Evolutionary conservation across 1,140 invertebrate species (phyloP), one percentile per base, ranked within the genome.

Genomic region (Drosophila dunni): DNA sequence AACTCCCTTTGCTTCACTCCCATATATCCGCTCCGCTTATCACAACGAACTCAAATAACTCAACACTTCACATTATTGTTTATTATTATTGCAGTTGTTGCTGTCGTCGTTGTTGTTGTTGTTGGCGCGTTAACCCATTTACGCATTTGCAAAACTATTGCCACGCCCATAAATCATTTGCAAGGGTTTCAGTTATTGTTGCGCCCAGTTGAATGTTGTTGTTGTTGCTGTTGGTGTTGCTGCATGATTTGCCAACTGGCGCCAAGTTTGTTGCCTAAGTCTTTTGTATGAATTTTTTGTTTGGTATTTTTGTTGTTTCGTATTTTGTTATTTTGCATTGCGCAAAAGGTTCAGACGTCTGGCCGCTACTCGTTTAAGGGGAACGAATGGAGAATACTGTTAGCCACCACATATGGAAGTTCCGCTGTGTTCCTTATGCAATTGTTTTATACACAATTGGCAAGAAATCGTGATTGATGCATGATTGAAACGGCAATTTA

Each of bases 261-360:
- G 76, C 81, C 83, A 77, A 83, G 83, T 80, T 88, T 79, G 83
- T 88, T 88, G 84, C 83, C 77, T 69, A 88, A 88, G 83, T 88
- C 83, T 88, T 88, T 89, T 89, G 79, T 86, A 70, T 88, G 53
- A 20, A 36, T 11, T 29, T 29, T 29, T 29, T 29, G 24, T 29
- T 29, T 29, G 24, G 24, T 29, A 29, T 29, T 29, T 29, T 29
- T 29, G 24, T 29, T 29, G 24, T 20, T 20, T 20, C 17, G 17
- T 2, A 20, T 20, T 20, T 20, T 20, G 17, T 29, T 29, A 29
- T 29, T 29, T 3, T 34, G 50, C 29, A 68, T 77, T 82, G 82
- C 76, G 82, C 79, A 86, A 88, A 86, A 61, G 62, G 67, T 57
- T 74, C 38, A 17, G 17, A 34, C 15, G 17, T 20, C 24, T 13